A percentile compares a stretch with the other conserved stretches of the same genome.
Evolutionary conservation across 2,113 vertebrate genomes (phyloP).

Genomic region (Prinia subflava): DNA sequence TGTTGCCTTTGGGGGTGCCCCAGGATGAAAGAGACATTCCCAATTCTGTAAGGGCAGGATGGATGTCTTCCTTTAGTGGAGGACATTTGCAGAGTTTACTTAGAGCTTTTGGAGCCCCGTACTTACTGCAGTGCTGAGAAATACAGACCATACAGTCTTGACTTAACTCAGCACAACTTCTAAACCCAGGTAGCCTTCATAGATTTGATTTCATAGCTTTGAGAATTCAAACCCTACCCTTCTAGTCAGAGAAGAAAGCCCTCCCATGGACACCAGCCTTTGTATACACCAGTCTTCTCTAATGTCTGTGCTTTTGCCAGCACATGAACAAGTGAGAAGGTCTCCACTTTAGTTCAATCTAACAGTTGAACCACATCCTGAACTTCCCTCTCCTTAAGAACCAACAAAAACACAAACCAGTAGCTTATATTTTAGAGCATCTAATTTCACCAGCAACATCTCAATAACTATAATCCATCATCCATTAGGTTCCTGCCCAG

Average conservation of each 20-base stretch:
- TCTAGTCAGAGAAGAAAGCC: background rate
- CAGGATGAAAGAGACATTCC: background rate
- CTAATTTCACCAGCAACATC: background rate
- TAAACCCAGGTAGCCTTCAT: background rate
- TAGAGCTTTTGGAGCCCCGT: background rate
- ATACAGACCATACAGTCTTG: no score
- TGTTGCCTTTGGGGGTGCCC: background rate
- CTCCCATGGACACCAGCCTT: background rate
- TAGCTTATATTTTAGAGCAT: background rate
- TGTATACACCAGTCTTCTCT: background rate
- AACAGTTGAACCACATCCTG: background rate
- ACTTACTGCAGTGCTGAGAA: background rate
- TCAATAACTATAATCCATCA: background rate
- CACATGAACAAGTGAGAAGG: background rate
- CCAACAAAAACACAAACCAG: background rate
- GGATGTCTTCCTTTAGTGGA: background rate
- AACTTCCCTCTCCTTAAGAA: background rate
- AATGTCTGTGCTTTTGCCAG: background rate
- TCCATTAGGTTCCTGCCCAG: background rate
- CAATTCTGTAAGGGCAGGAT: background rate
- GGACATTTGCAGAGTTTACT: background rate
- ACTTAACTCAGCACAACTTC: background rate
- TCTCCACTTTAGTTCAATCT: background rate
- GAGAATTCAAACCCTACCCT: background rate
- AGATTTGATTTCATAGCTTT: background rate